Conservation (phyloP, 2,113 vertebrate genomes). For the Cynopterus brachyotis region DNA sequence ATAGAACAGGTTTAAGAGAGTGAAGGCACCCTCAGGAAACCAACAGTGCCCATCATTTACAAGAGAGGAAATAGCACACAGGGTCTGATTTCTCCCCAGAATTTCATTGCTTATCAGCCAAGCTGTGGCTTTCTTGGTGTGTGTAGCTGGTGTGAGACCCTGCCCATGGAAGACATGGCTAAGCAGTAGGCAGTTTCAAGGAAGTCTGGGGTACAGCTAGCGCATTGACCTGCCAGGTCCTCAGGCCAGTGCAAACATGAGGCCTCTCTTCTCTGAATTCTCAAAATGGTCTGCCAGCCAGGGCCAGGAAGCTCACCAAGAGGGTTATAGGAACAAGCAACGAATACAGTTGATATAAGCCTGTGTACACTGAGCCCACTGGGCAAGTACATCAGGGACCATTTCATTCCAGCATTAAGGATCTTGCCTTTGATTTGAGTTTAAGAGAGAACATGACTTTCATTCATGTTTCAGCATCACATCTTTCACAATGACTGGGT, state of each 20-base stretch:
- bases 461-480: not conserved
- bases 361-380: not conserved
- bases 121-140: not conserved
- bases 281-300: not conserved
- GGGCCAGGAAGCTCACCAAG: not conserved
- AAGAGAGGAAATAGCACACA: not conserved
- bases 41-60: rapidly evolving
- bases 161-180: not conserved
- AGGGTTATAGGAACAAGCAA: not conserved
- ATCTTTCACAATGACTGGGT: not conserved
- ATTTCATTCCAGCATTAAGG: not conserved
- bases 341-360: too few species aligned
- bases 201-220: not conserved
- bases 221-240: not conserved
- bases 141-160: not conserved
- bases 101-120: not conserved
- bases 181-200: not conserved
- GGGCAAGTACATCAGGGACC: not conserved
- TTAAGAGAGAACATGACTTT: not conserved
- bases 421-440: not conserved
- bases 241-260: not conserved
- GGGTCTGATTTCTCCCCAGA: not conserved
- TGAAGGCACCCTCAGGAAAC: too few species aligned
- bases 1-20: not conserved
- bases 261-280: not conserved